Evolutionary conservation across 92 coral and sea anemone genomes (phyloP), one percentile per base, ranked within the genome.

Genomic region (Plumapathes pennacea): DNA sequence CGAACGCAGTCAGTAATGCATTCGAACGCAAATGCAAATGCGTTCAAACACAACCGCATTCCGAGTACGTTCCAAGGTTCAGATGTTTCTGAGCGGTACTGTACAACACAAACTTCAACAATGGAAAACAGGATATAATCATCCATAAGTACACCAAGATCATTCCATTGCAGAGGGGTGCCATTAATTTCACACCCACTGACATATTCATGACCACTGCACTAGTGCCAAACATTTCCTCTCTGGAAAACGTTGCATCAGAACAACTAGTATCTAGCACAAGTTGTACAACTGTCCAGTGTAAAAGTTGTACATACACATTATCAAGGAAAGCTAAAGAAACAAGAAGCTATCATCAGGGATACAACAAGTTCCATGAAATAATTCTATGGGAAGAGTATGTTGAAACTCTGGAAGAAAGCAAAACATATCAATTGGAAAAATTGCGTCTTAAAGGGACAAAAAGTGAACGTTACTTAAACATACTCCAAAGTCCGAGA

Each of bases 261-360:
- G 82, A 74, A 38, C 74, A 74, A 59, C 60, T 74, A 1, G 41
- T 74, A 4, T 51, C 45, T 31, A 57, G 82, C 59, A 54, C 37
- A 74, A 46, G 82, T 74, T 38, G 54, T 31, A 26, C 49, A 40
- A 50, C 32, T 74, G 42, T 74, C 67, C 45, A 58, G 57, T 26
- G 36, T 65, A 30, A 75, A 75, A 15, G 60, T 22, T 19, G 19
- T 75, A 17, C 33, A 46, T 26, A 65, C 75, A 8, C 67, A 37
- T 1, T 50, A 22, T 43, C 82, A 75, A 55, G 82, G 82, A 18
- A 36, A 4, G 26, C 55, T 75, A 13, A 43, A 33, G 46, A 75
- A 75, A 32, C 82, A 75, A 46, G 75, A 75, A 41, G 34, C 66
- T 3, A 29, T 50, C 10, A 15, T 75, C 4, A 46, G 62, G 47